Percentiles rank a stretch among this genome's conserved stretches.
Evolutionary conservation across 1,140 invertebrate species (phyloP).

Genomic region (Bombus soroeensis): DNA sequence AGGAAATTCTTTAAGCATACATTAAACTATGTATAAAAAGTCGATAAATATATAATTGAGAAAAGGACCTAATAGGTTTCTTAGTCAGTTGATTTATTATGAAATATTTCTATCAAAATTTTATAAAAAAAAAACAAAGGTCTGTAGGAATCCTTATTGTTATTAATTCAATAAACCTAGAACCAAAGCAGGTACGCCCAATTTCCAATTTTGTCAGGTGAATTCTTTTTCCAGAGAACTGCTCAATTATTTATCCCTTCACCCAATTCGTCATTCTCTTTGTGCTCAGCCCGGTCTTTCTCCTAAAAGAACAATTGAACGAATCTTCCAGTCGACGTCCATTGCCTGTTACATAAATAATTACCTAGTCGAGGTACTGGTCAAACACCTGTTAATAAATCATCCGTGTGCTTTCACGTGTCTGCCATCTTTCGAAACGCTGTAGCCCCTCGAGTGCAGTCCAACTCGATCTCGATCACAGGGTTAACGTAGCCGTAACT

Average conservation of each 20-base stretch:
- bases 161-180: too few relatives aligned
- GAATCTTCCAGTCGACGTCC: neutral
- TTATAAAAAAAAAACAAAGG: neutral
- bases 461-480: neutral
- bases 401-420: neutral
- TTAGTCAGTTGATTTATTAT: too few relatives aligned
- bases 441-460: neutral
- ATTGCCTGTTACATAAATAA: neutral
- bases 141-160: too few relatives aligned
- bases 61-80: too few relatives aligned
- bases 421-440: neutral
- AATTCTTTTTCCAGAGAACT: neutral
- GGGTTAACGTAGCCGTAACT: neutral
- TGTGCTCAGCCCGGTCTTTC: too few relatives aligned
- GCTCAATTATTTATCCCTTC: too few relatives aligned
- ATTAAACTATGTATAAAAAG: too few relatives aligned
- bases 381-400: slow-evolving; percentile 5
- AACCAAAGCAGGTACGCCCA: too few relatives aligned
- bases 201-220: neutral
- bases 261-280: neutral
- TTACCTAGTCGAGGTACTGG: neutral
- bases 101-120: neutral
- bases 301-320: neutral
- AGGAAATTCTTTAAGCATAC: too few relatives aligned
- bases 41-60: too few relatives aligned